Base-by-base conservation (phyloP, 2,888 invertebrate genomes). In the Bhutanitis thaidina region DNA sequence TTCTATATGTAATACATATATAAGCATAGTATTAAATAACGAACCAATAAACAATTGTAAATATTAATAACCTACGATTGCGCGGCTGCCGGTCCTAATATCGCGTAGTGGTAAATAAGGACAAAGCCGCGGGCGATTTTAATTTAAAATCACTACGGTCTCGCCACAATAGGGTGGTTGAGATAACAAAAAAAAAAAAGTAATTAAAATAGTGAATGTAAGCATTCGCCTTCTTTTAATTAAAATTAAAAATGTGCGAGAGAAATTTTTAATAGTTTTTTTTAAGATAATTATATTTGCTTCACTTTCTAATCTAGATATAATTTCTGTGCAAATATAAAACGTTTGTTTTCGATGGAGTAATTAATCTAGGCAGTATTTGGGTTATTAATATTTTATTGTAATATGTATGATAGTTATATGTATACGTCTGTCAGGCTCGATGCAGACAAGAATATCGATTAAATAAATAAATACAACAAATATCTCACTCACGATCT, bases 91-190 rank as follows among this genome's bases (percentile, higher is more conserved):
- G 32, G 30, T 35, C 49, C 55, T 53, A 52, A 49, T 51, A 53
- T 43, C 32, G 58, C 49, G 54, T 56, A 58, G 59, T 53, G 61
- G 55, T 57, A 68, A 78, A 72, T 66, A 80, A 79, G 80, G 80
- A 78, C 75, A 65, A 58, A 54, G 76, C 84, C 65, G 12, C 61
- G 48, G 69, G 86, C 80, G 43, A 54, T 84, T 86, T 86, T 86
- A 82, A 86, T 84, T 83, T 80, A 74, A 83, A 83, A 77, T 78
- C 76, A 80, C 57, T 54, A 55, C 46, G 68, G 69, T 58, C 67
- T 60, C 41, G 59, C 64, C 60, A 69, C 69, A 73, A 75, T 70
- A 64, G 66, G 52, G 49, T 43, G 65, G 76, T 67, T 66, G 64
- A 56, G 72, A 69, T 66, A 62, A 69, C 73, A 79, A 71, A 51